Evolutionary conservation across 2,113 vertebrate genomes (phyloP), one percentile per base, ranked within the genome.

Genomic region (Otis tarda): DNA sequence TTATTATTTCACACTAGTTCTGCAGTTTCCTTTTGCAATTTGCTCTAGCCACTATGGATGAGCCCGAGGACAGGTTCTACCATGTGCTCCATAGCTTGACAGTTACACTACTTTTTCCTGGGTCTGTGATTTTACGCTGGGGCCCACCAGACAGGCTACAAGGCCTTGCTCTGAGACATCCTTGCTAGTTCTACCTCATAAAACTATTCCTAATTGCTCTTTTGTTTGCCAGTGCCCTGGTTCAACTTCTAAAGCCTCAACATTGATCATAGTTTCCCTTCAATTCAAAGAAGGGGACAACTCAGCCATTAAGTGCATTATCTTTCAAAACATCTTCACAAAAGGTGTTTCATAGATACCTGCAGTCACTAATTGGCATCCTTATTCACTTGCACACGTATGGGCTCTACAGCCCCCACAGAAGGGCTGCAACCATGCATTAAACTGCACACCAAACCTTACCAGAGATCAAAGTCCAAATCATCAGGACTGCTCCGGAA

Each of bases 1-100:
- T 94, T 71, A 90, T 88, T 87, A 73, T 78, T 95, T 95, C 96
- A 87, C 92, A 77, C 90, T 95, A 95, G 92, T 91, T 88, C 60
- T 59, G 94, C 75, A 84, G 86, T 74, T 81, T 63, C 73, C 69
- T 84, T 74, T 84, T 64, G 39, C 61, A 56, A 1, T 71, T 74
- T 80, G 90, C 82, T 71, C 41, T 65, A 80, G 88, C 80, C 75
- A 61, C 53, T 65, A 64, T 4, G 37, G 69, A 57, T 82, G 78
- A 90, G 93, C 89, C 82, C 21, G 81, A 93, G 79, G 89, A 93
- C 76, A 65, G 41, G 59, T 86, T 77, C 43, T 79, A 86, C 45
- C 60, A 28, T 5, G 27, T 50, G 76, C 83, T 92, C 75, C 76
- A 35, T 2, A 84, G 87, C 85, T 84, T 78, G 31, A 78, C 86